Evolutionary conservation across 2,888 invertebrate species (phyloP), one percentile per base, ranked within the genome.

Genomic region (Drosophila tanythrix): DNA sequence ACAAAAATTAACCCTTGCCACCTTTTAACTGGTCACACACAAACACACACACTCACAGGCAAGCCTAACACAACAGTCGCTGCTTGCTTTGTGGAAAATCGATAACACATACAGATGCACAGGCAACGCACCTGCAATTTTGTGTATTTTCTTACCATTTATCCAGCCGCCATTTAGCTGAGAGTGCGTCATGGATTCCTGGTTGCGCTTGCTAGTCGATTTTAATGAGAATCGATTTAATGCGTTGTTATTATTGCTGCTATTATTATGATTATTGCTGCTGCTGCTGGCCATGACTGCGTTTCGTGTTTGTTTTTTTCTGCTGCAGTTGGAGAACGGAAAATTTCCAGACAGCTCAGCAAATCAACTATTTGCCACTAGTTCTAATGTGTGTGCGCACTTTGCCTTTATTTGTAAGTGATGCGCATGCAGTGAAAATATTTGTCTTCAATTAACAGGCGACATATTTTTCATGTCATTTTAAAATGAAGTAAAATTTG

Each of bases 151-250:
- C 92, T 96, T 94, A 97, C 97, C 97, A 93, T 97, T 97, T 94
- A 97, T 96, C 97, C 97, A 97, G 90, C 96, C 95, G 90, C 96
- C 95, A 93, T 96, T 96, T 50, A 96, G 96, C 94, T 97, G 97
- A 63, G 96, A 95, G 87, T 97, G 96, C 77, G 96, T 95, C 94
- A 97, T 95, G 91, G 95, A 95, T 92, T 96, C 96, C 91, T 96
- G 96, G 93, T 95, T 95, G 90, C 96, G 95, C 94, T 96, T 97
- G 74, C 95, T 94, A 77, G 96, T 96, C 27, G 89, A 78, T 71
- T 92, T 92, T 18, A 92, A 74, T 57, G 87, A 83, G 64, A 91
- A 82, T 60, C 91, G 78, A 76, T 90, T 82, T 33, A 82, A 69
- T 5, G 91, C 84, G 76, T 90, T 92, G 81, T 87, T 88, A 35